A percentile compares a stretch with the other conserved stretches of the same genome.
Conservation (phyloP, 2,113 vertebrate genomes). For the Rhabdomys dilectus region DNA sequence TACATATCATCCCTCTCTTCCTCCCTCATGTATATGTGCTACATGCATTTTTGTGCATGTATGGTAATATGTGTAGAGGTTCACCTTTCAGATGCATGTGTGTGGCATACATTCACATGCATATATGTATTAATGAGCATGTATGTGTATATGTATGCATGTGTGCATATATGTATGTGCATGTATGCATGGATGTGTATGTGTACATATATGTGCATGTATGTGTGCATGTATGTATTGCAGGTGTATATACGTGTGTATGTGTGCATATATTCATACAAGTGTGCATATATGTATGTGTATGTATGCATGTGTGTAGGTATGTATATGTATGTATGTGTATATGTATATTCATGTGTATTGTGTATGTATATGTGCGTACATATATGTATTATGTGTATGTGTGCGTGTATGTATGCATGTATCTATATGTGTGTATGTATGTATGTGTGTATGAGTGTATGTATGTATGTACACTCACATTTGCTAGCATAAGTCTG, state of each 20-base stretch:
- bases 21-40: no score
- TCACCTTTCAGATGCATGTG: not conserved
- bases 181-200: no score
- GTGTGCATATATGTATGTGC: no score
- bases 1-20: not conserved
- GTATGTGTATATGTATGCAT: no score
- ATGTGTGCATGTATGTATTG: rapidly evolving
- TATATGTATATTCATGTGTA: rapidly evolving
- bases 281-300: not conserved
- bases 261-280: not conserved
- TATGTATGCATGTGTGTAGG: no score
- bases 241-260: not conserved
- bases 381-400: no score
- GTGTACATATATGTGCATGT: not conserved
- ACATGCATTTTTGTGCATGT: not conserved
- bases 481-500: not conserved
- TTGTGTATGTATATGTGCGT: not conserved
- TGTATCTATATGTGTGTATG: not conserved
- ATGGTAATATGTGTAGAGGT: not conserved
- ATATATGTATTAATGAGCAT: no score
- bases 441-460: rapidly evolving
- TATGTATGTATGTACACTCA: not conserved
- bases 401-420: no score
- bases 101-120: no score
- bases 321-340: not conserved